These are phyloP conservation scores for Amphiduros pacificus DNA, from an alignment of 2,888 invertebrate genomes.

Conservation along the genomic window DNA sequence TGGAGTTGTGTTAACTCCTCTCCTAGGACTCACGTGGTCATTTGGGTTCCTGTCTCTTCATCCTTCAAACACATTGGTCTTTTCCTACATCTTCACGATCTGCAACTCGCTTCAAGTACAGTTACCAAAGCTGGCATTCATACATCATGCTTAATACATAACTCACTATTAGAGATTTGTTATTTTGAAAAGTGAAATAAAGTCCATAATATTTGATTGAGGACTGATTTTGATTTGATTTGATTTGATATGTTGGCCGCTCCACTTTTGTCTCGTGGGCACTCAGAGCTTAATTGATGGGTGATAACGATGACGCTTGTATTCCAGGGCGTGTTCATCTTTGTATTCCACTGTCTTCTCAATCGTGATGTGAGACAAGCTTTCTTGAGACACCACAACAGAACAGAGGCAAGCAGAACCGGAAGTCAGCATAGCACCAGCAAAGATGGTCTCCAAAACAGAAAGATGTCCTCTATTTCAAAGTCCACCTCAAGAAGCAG, in stretches of 20 bases:
- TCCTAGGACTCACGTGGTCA: background rate
- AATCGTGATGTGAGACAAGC: background rate
- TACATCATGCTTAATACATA: no score
- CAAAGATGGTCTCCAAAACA: no score
- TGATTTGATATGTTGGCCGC: no score
- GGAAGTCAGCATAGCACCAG: no score
- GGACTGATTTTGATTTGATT: background rate
- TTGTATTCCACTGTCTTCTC: background rate
- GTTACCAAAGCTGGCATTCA: no score
- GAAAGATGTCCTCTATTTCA: no score
- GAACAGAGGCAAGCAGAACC: no score
- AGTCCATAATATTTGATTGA: no score
- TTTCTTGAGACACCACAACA: background rate
- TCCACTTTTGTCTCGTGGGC: background rate
- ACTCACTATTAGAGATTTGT: no score
- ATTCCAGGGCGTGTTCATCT: background rate
- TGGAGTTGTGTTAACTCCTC: background rate
- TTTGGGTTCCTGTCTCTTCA: background rate
- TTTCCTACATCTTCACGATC: background rate
- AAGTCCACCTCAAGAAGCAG: no score
- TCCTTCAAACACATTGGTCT: background rate
- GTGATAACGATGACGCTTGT: background rate
- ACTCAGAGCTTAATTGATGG: background rate
- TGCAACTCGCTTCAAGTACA: background rate
- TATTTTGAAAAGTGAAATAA: no score